Base-by-base conservation (phyloP, 2,113 vertebrate genomes). In the Rhombomys opimus region DNA sequence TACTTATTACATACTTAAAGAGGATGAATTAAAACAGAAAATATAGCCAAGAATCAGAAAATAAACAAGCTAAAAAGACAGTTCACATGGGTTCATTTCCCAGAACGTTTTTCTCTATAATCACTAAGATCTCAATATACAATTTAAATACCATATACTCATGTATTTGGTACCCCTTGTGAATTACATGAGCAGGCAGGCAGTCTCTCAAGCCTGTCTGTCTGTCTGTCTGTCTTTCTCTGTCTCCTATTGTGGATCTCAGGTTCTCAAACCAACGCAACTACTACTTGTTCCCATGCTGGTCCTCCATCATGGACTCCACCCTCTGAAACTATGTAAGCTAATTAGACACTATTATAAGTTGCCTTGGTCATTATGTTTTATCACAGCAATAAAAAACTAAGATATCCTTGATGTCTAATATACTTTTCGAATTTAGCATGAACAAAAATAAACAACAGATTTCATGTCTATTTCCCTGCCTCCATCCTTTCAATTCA, bases 31-130 rank as follows among this genome's bases (percentile, higher is more conserved):
- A 67, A 67, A 38, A 81, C 6, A 87, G 38, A 90, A 94, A 75
- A 72, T 17, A 12, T 32, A 6, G 25, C 14, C 20, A 89, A 77
- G 46, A 94, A 82, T 89, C 30, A 89, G 65, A 95, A 73, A 91
- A 2, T 35, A 85, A 94, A 70, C 5, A 95, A 61, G 20, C 30
- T 22, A 90, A 20, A 76, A 92, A 87, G 9, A 70, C 23, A 70
- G 35, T 76, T 91, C 65, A 89, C 57, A 23, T 82, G 17, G 90
- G 52, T 82, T 75, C 22, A 59, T 25, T 75, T 89, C 75, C 46
- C 46, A 95, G 89, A 84, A 78, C 67, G 46, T 89, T 82, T 95
- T 75, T 93, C 38, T 91, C 23, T 93, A 54, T 54, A 94, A 91
- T 35, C 61, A 88, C 73, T 81, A 9, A 22, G 46, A 77, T 67